Evolutionary conservation across 2,888 invertebrate genomes (phyloP).

Genomic region (Phortica okadai): DNA sequence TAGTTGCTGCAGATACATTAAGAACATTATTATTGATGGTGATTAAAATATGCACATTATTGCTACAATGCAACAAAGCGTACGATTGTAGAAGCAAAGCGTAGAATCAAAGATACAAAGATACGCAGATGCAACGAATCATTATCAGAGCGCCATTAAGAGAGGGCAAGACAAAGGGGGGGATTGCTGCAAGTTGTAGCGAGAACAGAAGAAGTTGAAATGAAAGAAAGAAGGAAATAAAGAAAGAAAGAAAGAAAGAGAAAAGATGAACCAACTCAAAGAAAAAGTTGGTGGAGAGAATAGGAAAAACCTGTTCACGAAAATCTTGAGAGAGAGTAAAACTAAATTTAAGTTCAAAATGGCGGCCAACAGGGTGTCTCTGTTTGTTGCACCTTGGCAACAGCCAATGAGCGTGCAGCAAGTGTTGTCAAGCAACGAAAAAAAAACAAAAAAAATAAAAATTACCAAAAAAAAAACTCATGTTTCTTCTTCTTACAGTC

Average conservation of each 20-base stretch:
- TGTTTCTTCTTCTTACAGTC: conserved; percentile 55
- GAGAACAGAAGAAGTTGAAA: background rate
- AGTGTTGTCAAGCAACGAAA: background rate
- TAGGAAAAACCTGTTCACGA: conserved; percentile 9
- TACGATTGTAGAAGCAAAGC: conserved; percentile 31
- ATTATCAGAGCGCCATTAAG: conserved; percentile 15
- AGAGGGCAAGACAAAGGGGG: background rate
- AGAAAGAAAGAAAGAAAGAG: background rate
- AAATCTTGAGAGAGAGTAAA: background rate
- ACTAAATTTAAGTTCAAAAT: conserved; percentile 33
- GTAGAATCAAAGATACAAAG: conserved; percentile 21
- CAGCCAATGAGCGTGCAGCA: conserved; percentile 35
- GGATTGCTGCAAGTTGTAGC: background rate
- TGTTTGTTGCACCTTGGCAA: background rate
- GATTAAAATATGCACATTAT: conserved; percentile 52
- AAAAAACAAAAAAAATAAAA: too few relatives aligned
- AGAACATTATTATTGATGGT: conserved; percentile 11
- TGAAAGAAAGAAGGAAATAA: background rate
- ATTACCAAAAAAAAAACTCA: background rate
- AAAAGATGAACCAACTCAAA: background rate
- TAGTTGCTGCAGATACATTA: conserved; percentile 22
- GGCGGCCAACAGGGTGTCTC: conserved; percentile 37
- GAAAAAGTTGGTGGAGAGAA: background rate
- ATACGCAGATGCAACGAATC: conserved; percentile 4
- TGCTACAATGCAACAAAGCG: conserved; percentile 52